Evolutionary conservation across 1,140 invertebrate species (phyloP), one percentile per base, ranked within the genome.

Genomic region (Chrysopa pallens): DNA sequence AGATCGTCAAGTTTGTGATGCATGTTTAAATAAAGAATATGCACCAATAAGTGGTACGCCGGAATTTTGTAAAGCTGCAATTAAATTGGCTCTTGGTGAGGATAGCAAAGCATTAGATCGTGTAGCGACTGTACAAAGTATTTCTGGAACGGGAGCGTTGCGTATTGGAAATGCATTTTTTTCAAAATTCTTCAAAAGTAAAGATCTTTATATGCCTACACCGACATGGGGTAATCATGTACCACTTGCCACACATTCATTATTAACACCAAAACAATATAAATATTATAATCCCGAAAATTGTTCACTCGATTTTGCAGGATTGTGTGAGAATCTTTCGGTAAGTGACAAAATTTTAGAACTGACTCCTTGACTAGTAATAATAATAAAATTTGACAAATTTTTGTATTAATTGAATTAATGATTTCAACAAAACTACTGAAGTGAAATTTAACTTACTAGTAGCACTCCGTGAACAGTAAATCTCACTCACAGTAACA

Each of bases 141-240:
- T 99, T 47, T 98, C 93, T 52, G 95, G 96, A 41, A 99, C 96
- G 39, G 96, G 96, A 31, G 86, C 94, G n/a, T 65, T 99, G 3
- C 74, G 86, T 46, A 74, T 98, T 47, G 95, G 93, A 36, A 83
- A 81, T 40, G 81, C 81, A 42, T 98, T 97, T 60, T 62, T 98
- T 38, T 76, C 79, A 49, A 78, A 78, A 49, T 95, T 87, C 63
- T 91, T 89, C 62, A 79, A 79, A 8, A 75, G 71, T 44, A 95
- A 95, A 63, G 80, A 79, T 42, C 70, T 98, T 39, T 97, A 93
- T 67, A 54, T 98, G 49, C 92, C 95, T 12, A 73, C 74, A n/a
- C 95, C 95, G 8, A 84, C 94, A 1, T 99, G 96, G 96, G 94
- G 92, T 39, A 99, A 99, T 62, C 96, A 99, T 60, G 80, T 75